Evolutionary conservation across 2,797 vertebrate species (phyloP).

Genomic region (Sebastes cheni): DNA sequence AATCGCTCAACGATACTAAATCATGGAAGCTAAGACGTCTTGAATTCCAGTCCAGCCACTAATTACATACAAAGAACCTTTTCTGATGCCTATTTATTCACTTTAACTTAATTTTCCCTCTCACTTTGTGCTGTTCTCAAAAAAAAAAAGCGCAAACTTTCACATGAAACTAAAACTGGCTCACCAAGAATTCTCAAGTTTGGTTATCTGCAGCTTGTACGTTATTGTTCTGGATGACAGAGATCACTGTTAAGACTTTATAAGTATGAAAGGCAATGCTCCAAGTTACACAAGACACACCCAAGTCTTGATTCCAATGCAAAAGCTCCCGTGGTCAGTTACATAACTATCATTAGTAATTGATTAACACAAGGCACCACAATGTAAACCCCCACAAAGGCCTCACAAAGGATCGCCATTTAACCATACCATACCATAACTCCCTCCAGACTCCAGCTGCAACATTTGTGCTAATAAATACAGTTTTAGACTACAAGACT

Average conservation of each 20-base stretch:
- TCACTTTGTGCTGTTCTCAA: neutral
- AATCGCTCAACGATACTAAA: too few species aligned
- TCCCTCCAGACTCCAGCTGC: conserved; percentile 36
- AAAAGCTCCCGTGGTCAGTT: neutral
- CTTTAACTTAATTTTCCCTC: neutral
- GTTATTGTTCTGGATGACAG: neutral
- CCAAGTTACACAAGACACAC: neutral
- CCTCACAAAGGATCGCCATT: too few species aligned
- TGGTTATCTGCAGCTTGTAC: neutral
- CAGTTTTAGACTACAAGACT: neutral
- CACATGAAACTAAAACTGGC: neutral
- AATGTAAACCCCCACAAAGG: too few species aligned
- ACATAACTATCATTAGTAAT: neutral
- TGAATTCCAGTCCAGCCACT: neutral
- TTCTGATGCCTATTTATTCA: conserved; percentile 37
- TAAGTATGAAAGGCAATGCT: neutral
- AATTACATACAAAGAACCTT: neutral
- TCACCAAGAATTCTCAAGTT: neutral
- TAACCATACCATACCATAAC: too few species aligned
- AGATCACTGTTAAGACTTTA: conserved; percentile 14
- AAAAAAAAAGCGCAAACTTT: neutral
- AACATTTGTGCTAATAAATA: conserved; percentile 56
- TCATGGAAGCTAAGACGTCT: neutral
- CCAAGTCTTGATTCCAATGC: neutral
- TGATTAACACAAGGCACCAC: too few species aligned